phyloP scores from a whole-genome alignment of 1,140 invertebrate genomes.

The Sitobion miscanthi region DNA sequence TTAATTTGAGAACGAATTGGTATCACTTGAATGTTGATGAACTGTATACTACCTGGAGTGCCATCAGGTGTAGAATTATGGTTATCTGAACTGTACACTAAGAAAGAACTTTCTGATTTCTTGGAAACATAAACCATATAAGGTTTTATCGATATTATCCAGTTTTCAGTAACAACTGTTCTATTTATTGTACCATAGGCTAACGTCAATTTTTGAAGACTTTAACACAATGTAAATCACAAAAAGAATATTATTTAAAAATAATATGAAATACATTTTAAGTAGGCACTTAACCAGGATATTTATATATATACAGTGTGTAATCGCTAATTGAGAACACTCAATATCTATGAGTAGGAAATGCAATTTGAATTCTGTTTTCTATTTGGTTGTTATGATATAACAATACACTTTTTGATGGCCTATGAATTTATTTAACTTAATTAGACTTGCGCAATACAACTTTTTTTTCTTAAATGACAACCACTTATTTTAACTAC shows the following conservation, averaged over 20 bases:
- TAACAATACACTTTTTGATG: too few species aligned
- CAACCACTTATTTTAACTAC: too few species aligned
- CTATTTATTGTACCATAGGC: conserved; percentile 25
- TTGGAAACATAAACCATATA: conserved; percentile 78
- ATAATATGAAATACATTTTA: background rate
- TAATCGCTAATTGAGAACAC: too few species aligned
- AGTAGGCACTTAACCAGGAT: background rate
- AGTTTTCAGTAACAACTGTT: conserved; percentile 67
- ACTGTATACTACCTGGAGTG: conserved; percentile 73
- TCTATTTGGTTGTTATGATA: too few species aligned
- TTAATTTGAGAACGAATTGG: conserved; percentile 67
- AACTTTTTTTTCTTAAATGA: too few species aligned
- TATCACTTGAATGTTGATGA: conserved; percentile 80
- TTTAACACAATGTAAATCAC: background rate
- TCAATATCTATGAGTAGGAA: too few species aligned
- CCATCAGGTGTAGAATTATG: conserved; percentile 71
- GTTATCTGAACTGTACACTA: conserved; percentile 76
- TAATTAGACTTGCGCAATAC: too few species aligned
- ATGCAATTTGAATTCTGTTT: too few species aligned
- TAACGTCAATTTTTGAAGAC: conserved; percentile 27
- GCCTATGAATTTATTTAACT: too few species aligned
- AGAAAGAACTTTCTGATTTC: conserved; percentile 78
- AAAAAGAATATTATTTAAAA: background rate
- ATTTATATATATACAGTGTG: background rate
- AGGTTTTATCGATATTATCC: conserved; percentile 85